phyloP scores from a whole-genome alignment of 2,888 invertebrate species.

The Chloromyia formosa region DNA sequence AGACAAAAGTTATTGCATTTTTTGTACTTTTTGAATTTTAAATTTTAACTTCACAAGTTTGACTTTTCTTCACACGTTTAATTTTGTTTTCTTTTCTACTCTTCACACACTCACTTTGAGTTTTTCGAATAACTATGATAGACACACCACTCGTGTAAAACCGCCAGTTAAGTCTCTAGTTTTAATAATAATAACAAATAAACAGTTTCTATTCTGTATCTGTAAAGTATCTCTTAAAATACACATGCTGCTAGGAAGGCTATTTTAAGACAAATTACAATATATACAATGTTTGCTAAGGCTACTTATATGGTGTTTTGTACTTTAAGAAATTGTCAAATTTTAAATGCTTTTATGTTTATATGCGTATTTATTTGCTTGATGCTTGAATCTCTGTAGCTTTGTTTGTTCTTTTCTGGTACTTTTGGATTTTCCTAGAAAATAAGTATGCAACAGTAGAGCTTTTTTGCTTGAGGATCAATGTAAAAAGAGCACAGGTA shows the following conservation, averaged over 20 bases:
- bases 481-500: conserved; percentile 35
- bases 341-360: background rate
- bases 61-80: conserved; percentile 25
- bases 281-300: conserved; percentile 1
- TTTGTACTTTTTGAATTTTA: conserved; percentile 23
- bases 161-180: conserved; percentile 28
- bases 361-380: conserved; percentile 27
- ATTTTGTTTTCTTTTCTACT: background rate
- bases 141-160: background rate
- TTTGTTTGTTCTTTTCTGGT: background rate
- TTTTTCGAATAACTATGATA: background rate
- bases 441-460: too few species aligned
- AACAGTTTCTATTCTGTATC: background rate
- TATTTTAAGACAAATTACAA: background rate
- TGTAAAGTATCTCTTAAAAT: background rate
- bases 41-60: background rate
- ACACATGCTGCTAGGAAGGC: background rate
- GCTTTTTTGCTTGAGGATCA: background rate
- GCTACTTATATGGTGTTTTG: conserved; percentile 49
- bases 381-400: conserved; percentile 12
- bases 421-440: background rate
- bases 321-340: conserved; percentile 10
- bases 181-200: background rate
- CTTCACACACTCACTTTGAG: background rate
- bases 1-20: conserved; percentile 10